A percentile compares a stretch with the other conserved stretches of the same genome.
Evolutionary conservation across 1,140 invertebrate species (phyloP).

Genomic region (Drosophila bifasciata): DNA sequence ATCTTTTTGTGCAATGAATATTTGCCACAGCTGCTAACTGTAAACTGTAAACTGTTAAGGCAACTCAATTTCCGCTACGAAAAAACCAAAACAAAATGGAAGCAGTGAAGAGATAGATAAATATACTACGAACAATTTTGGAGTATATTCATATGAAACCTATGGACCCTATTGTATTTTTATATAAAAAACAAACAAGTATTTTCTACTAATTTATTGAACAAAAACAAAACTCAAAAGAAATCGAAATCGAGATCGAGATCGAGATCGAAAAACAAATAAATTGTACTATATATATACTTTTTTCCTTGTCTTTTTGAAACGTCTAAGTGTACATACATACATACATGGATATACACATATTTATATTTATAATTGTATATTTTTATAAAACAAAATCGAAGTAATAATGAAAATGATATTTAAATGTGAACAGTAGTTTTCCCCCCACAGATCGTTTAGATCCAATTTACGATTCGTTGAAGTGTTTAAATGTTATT

Average conservation of each 20-base stretch:
- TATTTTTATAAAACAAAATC: constrained; percentile 36
- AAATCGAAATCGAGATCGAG: neutral
- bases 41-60: constrained; percentile 17
- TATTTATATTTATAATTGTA: constrained; percentile 50
- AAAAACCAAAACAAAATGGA: constrained; percentile 27
- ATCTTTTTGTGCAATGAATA: constrained; percentile 38
- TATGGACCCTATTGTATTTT: constrained; percentile 80
- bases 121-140: constrained; percentile 9
- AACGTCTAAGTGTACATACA: constrained; percentile 40
- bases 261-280: constrained; percentile 3
- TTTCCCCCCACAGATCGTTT: constrained; percentile 1
- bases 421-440: constrained; percentile 1
- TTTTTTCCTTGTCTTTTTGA: constrained; percentile 49
- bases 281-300: neutral
- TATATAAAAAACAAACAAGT: constrained; percentile 65
- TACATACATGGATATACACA: constrained; percentile 30
- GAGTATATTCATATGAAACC: constrained; percentile 49
- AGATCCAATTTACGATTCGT: constrained; percentile 50
- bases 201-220: constrained; percentile 79
- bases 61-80: constrained; percentile 20
- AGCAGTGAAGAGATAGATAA: constrained; percentile 18
- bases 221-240: constrained; percentile 26
- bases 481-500: constrained; percentile 50
- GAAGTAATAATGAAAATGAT: constrained; percentile 23
- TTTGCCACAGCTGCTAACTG: constrained; percentile 9